Evolutionary conservation across 2,888 invertebrate species (phyloP).

Genomic region (Scrobipalpa costella): DNA sequence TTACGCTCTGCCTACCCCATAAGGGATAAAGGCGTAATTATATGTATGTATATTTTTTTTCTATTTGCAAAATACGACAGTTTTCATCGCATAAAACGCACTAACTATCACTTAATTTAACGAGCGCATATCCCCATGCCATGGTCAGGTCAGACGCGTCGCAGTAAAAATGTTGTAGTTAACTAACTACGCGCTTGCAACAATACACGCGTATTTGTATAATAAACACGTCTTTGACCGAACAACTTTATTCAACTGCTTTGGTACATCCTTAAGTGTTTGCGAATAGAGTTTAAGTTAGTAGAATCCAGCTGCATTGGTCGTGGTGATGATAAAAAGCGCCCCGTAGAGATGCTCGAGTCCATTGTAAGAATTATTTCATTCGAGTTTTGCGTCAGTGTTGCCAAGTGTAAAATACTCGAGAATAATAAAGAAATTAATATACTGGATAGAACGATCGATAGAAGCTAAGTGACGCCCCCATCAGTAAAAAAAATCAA

Average conservation of each 20-base stretch:
- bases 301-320: slow-evolving; percentile 20
- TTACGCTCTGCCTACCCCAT: no score
- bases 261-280: slow-evolving; percentile 18
- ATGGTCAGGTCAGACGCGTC: not conserved
- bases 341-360: slow-evolving; percentile 55
- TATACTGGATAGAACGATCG: no score
- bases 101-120: slow-evolving; percentile 12
- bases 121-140: not conserved
- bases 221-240: slow-evolving; percentile 42
- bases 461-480: no score
- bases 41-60: no score
- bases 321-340: slow-evolving; percentile 50
- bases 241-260: slow-evolving; percentile 31
- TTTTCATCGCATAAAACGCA: no score
- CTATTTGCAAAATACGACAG: no score
- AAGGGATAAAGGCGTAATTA: no score
- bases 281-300: not conserved
- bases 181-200: slow-evolving; percentile 46
- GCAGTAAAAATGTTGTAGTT: slow-evolving; percentile 52
- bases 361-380: slow-evolving; percentile 62
- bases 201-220: slow-evolving; percentile 47
- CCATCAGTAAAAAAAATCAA: no score
- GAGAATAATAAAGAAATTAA: not conserved
- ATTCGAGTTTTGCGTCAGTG: slow-evolving; percentile 48
- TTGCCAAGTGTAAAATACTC: slow-evolving; percentile 21